Evolutionary conservation across 2,888 invertebrate genomes (phyloP).

Genomic region (Lymantria monacha): DNA sequence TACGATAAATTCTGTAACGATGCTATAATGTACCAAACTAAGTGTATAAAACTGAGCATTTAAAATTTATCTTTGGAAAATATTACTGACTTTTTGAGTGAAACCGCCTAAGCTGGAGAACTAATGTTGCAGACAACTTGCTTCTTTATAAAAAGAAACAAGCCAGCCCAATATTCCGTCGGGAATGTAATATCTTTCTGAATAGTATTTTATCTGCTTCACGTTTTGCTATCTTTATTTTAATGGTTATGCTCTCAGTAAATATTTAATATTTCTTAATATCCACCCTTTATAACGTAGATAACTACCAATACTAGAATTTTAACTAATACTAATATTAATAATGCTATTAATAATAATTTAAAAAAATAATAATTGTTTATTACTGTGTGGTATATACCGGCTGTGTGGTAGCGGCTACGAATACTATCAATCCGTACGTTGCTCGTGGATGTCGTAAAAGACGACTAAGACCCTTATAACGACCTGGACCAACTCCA

Average conservation of each 20-base stretch:
- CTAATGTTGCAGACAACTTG: slow-evolving; percentile 62
- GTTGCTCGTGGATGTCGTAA: too few relatives aligned
- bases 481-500: too few relatives aligned
- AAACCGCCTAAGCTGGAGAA: slow-evolving; percentile 58
- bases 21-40: slow-evolving; percentile 66
- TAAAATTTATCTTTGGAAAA: slow-evolving; percentile 73
- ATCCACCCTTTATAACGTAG: too few relatives aligned
- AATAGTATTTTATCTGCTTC: slow-evolving; percentile 43
- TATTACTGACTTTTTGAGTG: slow-evolving; percentile 63
- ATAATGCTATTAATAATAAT: too few relatives aligned
- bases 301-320: too few relatives aligned
- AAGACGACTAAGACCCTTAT: too few relatives aligned
- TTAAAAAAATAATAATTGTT: too few relatives aligned
- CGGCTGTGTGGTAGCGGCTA: too few relatives aligned
- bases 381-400: too few relatives aligned
- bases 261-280: too few relatives aligned
- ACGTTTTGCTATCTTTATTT: slow-evolving; percentile 29
- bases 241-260: slow-evolving; percentile 17
- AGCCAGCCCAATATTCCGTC: slow-evolving; percentile 47
- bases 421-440: too few relatives aligned
- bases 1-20: slow-evolving; percentile 56
- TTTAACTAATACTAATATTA: too few relatives aligned
- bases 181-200: slow-evolving; percentile 50
- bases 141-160: slow-evolving; percentile 58
- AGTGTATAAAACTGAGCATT: slow-evolving; percentile 65